Evolutionary conservation across 2,888 invertebrate species (phyloP).

Genomic region (Endotricha flammealis): DNA sequence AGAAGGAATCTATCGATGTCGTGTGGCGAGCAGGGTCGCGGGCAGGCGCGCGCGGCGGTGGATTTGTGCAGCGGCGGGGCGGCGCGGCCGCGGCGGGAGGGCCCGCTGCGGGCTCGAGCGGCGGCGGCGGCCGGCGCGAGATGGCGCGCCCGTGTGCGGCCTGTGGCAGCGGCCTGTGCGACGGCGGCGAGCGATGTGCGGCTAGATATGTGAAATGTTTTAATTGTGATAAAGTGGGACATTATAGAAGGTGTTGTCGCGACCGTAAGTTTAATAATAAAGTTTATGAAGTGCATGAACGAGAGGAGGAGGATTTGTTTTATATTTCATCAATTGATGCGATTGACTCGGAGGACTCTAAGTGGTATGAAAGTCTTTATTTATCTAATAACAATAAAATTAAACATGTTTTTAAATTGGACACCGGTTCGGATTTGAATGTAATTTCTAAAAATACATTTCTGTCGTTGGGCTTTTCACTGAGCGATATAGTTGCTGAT

Average conservation of each 20-base stretch:
- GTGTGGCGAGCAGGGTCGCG: neutral
- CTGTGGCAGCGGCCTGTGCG: neutral
- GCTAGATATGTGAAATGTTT: neutral
- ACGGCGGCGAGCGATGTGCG: neutral
- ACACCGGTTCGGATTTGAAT: no score
- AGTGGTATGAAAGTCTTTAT: constrained; percentile 2
- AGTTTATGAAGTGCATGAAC: neutral
- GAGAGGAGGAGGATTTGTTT: neutral
- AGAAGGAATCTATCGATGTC: no score
- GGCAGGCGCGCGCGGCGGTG: neutral
- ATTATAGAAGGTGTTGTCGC: no score
- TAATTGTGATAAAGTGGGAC: neutral
- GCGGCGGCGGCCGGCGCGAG: neutral
- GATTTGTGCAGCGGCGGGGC: neutral
- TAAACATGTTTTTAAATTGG: no score
- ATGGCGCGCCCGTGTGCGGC: neutral
- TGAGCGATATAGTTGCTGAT: no score
- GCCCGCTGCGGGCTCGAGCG: neutral
- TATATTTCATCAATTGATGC: neutral
- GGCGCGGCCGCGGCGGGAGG: neutral
- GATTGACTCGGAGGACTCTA: neutral
- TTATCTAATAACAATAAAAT: no score
- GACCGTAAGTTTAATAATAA: neutral
- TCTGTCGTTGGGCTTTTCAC: no score
- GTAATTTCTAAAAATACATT: no score